Conservation (phyloP, 2,797 vertebrate species). For the Poliocrania exsul region DNA sequence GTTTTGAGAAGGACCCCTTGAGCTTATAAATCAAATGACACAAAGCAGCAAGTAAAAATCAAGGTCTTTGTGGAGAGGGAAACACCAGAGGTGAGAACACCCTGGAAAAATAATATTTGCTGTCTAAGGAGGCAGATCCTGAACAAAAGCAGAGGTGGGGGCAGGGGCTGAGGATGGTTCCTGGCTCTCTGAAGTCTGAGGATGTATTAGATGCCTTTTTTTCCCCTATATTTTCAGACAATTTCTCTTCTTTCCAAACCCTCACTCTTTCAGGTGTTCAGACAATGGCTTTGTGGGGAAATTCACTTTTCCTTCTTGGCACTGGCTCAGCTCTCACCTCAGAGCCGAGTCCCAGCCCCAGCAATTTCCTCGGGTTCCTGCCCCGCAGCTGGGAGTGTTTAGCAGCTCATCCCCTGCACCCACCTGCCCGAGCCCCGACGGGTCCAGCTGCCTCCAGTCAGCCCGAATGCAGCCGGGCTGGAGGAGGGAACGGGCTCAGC, state of each 20-base stretch:
- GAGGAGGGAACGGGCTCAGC: neutral
- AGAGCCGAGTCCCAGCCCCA: slow-evolving; percentile 38
- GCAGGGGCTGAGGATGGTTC: neutral
- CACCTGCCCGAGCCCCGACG: slow-evolving; percentile 74
- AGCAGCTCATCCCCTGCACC: slow-evolving; percentile 73
- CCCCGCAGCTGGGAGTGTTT: slow-evolving; percentile 77
- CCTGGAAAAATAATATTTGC: neutral
- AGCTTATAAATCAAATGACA: neutral
- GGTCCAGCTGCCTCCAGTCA: slow-evolving; percentile 76
- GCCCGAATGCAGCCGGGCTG: neutral
- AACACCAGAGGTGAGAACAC: neutral
- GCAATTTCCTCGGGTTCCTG: slow-evolving; percentile 70
- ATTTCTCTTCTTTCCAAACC: neutral
- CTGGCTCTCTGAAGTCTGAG: neutral
- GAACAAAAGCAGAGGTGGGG: neutral
- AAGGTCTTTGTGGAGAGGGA: slow-evolving; percentile 14
- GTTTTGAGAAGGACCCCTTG: neutral
- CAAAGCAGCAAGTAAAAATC: neutral
- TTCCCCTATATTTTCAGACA: neutral
- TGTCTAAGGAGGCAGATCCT: neutral
- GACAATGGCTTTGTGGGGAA: neutral
- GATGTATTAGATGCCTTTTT: neutral
- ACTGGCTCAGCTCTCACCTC: slow-evolving; percentile 26
- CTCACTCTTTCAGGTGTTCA: neutral
- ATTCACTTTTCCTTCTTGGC: slow-evolving; percentile 13